Conservation (phyloP, 2,888 invertebrate species). For the Tillus elongatus region DNA sequence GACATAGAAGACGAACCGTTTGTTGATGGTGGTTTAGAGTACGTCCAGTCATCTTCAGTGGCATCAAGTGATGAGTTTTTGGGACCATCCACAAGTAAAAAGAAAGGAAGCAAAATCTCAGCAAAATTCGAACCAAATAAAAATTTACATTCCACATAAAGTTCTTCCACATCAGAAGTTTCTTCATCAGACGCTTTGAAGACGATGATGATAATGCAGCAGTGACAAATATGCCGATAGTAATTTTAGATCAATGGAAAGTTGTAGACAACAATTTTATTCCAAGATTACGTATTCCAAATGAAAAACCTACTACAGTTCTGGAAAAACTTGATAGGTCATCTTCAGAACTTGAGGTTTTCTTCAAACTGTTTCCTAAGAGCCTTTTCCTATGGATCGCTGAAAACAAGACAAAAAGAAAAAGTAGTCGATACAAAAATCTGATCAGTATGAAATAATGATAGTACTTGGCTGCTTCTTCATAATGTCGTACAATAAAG, state of each 20-base stretch:
- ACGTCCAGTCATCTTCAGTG: slow-evolving; percentile 2
- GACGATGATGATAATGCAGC: slow-evolving; percentile 1
- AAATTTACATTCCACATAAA: background rate
- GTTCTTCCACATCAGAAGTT: slow-evolving; percentile 2
- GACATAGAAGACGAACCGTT: slow-evolving; percentile 4
- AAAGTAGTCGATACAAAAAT: too few species aligned
- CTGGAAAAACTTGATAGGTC: slow-evolving; percentile 1
- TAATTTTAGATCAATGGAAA: slow-evolving; percentile 3
- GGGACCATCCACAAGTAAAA: slow-evolving; percentile 3
- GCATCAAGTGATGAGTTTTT: slow-evolving; percentile 2
- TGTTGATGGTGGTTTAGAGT: background rate
- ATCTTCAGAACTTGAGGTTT: too few species aligned
- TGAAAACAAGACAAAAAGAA: too few species aligned
- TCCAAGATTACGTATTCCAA: slow-evolving; percentile 3
- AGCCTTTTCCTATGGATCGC: too few species aligned
- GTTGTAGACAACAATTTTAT: slow-evolving; percentile 2
- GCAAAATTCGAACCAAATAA: slow-evolving; percentile 1
- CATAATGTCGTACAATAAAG: too few species aligned
- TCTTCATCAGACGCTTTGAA: slow-evolving; percentile 2
- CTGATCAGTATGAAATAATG: too few species aligned
- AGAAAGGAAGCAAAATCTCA: slow-evolving; percentile 1
- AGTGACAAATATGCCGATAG: slow-evolving; percentile 1
- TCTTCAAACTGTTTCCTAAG: too few species aligned
- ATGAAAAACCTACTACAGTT: slow-evolving; percentile 3
- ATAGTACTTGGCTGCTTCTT: too few species aligned